Conservation (phyloP, 2,113 vertebrate genomes). For the Leptosomus discolor region DNA sequence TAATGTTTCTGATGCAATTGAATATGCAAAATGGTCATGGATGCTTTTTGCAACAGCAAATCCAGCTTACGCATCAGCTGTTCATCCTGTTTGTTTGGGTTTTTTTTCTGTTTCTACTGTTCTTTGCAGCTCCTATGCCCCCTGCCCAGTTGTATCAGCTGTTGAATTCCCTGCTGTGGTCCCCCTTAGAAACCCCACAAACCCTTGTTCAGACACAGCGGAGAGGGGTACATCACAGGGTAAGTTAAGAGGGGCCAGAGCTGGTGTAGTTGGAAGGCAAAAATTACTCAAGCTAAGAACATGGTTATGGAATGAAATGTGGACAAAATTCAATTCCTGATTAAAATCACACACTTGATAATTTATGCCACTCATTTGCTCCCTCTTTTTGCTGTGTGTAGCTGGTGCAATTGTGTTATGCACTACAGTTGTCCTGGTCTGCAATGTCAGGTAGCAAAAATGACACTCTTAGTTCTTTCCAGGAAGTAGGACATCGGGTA, state of each 20-base stretch:
- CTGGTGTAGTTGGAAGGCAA: background rate
- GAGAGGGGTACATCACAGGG: background rate
- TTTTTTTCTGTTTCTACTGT: background rate
- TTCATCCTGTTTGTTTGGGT: fast-evolving
- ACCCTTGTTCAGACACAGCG: background rate
- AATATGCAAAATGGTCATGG: background rate
- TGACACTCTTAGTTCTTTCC: background rate
- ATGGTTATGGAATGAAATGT: background rate
- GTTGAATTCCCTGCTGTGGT: background rate
- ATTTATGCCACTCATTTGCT: fast-evolving
- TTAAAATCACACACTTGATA: background rate
- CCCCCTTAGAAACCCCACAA: background rate
- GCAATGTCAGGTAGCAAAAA: background rate
- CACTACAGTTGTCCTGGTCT: background rate
- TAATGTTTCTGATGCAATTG: background rate
- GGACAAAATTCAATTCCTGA: background rate
- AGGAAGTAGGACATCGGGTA: background rate
- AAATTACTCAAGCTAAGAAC: background rate
- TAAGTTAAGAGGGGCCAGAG: background rate
- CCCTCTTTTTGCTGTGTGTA: background rate
- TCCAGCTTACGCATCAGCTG: background rate
- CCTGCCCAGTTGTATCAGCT: background rate
- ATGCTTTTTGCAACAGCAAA: background rate
- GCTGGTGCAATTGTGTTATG: background rate
- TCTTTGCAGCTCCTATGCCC: background rate